phyloP scores from a whole-genome alignment of 2,888 invertebrate genomes.

The Callyntrura guangdongensis region DNA sequence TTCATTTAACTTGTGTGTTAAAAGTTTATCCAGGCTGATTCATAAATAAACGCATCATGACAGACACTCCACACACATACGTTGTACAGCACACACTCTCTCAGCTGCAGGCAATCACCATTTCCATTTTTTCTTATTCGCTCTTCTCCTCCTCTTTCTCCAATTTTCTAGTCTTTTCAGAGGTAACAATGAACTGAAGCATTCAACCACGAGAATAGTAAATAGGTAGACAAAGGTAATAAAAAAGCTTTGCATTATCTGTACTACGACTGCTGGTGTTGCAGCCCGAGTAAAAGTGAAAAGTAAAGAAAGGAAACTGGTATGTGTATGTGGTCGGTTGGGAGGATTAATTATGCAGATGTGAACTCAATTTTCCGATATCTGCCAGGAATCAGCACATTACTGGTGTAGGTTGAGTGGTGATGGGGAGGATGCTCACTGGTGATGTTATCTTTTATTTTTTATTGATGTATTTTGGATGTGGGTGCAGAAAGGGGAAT shows the following conservation, averaged over 20 bases:
- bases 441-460: background rate
- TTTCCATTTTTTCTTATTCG: conserved; percentile 11
- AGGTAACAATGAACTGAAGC: background rate
- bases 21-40: conserved; percentile 5
- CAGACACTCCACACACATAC: background rate
- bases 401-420: too few relatives aligned
- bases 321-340: conserved; percentile 6
- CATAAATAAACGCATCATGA: conserved; percentile 50
- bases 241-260: background rate
- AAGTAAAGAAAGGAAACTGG: conserved; percentile 5
- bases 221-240: background rate
- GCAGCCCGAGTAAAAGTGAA: background rate
- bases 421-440: background rate
- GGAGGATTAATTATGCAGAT: conserved; percentile 56
- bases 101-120: too few relatives aligned
- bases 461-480: background rate
- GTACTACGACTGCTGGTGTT: too few relatives aligned
- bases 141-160: background rate
- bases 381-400: background rate
- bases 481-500: background rate
- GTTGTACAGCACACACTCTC: background rate
- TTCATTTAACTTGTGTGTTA: conserved; percentile 1
- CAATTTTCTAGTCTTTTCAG: background rate
- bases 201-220: background rate
- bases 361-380: conserved; percentile 26